Evolutionary conservation across 2,113 vertebrate species (phyloP), one percentile per base, ranked within the genome.

Genomic region (Sturnus vulgaris): DNA sequence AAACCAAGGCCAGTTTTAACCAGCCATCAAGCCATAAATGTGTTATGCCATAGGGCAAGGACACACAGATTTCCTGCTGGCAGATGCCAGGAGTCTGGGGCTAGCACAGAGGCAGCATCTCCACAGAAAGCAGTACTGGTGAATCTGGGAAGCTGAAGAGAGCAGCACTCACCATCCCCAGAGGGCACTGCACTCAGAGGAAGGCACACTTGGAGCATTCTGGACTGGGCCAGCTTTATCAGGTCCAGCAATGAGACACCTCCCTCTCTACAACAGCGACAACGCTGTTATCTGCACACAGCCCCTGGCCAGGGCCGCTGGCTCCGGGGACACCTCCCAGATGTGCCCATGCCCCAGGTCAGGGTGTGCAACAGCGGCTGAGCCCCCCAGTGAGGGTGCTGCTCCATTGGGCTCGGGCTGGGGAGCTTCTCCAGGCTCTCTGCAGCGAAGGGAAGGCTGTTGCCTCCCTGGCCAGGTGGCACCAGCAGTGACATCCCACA

Each of bases 321-420:
- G 27, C 37, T 8, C 37, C 0, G 1, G 52, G 50, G 33, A 25
- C 1, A 0, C 46, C n/a, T 56, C 1, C 1, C 7, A 18, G 15
- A 2, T 2, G 2, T 28, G n/a, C 66, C 35, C 66, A 3, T 0
- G 0, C 2, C 1, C 27, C 22, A 12, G 22, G 25, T 11, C 9
- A 1, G 60, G 40, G 13, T 3, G 35, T 1, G 4, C 11, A 3
- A 3, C 1, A 1, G 75, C 9, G 8, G 21, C n/a, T 12, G 21
- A 80, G 49, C 19, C 20, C 39, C 37, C 7, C 7, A 2, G 5
- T 0, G 1, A 0, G 1, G 27, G 21, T 22, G 57, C 22, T 4
- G 3, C 0, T 15, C 40, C 25, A 5, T 0, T 2, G 35, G 47
- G 27, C 27, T 59, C 0, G 0, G 30, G 33, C 69, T 84, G 21